Base-by-base conservation (phyloP, 2,113 vertebrate species). In the Catharus minimus region DNA sequence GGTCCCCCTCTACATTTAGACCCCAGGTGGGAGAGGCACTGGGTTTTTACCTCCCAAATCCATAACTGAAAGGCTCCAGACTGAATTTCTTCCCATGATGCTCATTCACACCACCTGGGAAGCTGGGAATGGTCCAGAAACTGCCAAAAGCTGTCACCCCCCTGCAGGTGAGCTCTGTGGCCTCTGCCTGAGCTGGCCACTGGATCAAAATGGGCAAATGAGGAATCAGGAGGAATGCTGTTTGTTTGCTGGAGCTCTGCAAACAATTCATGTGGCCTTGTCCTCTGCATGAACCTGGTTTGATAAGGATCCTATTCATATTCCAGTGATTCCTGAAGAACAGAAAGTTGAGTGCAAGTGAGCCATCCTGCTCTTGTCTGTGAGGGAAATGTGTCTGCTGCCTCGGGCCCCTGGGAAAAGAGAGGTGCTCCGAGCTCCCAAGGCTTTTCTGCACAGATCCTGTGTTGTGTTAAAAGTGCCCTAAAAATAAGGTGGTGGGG, bases 231-330 rank as follows among this genome's bases (percentile, higher is more conserved):
- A 91, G 15, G 47, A 93, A 82, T 9, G 58, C 41, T 77, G 39
- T 44, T 76, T 68, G 38, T 83, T 83, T 85, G 81, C 80, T 76
- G 53, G 43, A 73, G 62, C 36, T 94, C 86, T 91, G 77, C 88
- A 79, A 86, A 81, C 66, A 90, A 86, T 91, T 84, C 85, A 11
- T 61, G 43, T 3, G 20, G 69, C 77, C 72, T 93, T 76, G 81
- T 69, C 80, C 90, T 82, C 90, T 36, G 67, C 76, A 78, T 90
- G 86, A 95, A 95, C 82, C 77, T 72, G 26, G 13, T 38, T 77
- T 88, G 88, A 90, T 94, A 93, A 90, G 86, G 90, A 88, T 57
- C 61, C 90, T 78, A 61, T 88, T 91, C 65, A 30, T 94, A 83
- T 74, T 57, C 61, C 61, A 75, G 4, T 5, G 41, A 71, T 71